These are phyloP conservation scores for Kryptolebias marmoratus DNA, from an alignment of 2,113 vertebrate genomes.

Conservation along the genomic window DNA sequence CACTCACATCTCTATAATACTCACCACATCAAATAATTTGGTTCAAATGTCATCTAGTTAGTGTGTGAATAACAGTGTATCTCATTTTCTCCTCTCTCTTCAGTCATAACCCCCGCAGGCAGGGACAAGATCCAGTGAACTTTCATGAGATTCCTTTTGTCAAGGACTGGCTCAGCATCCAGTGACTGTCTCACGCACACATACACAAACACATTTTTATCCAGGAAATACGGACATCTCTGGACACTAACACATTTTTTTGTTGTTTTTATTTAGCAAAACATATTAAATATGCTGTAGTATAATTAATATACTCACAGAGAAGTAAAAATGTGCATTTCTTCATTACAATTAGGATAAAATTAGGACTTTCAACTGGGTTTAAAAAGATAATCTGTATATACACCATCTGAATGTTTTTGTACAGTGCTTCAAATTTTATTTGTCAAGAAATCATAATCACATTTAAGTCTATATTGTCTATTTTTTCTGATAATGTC, in stretches of 20 bases:
- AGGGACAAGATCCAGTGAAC: constrained; percentile 73
- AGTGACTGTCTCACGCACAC: constrained; percentile 82
- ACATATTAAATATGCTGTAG: no score
- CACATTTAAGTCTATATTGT: neutral
- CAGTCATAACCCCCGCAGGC: constrained; percentile 87
- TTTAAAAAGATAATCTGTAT: no score
- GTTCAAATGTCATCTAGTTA: neutral
- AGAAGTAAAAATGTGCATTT: no score
- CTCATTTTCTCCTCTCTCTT: neutral
- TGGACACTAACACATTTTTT: no score
- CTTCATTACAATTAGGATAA: no score
- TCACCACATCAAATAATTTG: neutral
- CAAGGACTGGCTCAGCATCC: constrained; percentile 81
- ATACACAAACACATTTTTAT: neutral
- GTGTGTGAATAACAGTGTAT: neutral
- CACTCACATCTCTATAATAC: neutral
- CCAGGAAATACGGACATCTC: no score
- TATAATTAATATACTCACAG: no score
- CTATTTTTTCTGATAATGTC: neutral
- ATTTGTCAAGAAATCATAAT: neutral
- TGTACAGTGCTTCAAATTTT: neutral
- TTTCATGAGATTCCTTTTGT: constrained; percentile 92
- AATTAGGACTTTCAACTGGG: no score
- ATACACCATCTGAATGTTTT: no score
- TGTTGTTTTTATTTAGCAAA: no score